A percentile compares a stretch with the other conserved stretches of the same genome.
Conservation (phyloP, 2,888 invertebrate genomes). For the Ctenicera cuprea region DNA sequence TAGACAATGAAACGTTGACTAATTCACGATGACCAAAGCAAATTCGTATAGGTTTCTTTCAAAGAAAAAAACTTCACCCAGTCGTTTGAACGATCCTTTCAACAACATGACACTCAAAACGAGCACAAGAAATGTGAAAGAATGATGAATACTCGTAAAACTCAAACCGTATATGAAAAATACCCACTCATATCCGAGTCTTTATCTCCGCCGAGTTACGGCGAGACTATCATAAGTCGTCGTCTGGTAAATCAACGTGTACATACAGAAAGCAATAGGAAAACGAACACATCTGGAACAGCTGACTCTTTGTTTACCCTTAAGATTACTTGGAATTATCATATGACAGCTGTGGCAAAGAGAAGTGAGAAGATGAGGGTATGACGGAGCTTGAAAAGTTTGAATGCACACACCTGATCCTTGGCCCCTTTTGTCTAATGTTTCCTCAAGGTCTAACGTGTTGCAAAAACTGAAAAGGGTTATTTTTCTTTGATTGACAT, state of each 20-base stretch:
- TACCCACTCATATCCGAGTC: constrained; percentile 21
- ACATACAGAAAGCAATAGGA: background rate
- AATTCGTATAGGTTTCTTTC: no score
- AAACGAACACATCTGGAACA: constrained; percentile 19
- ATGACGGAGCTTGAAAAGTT: constrained; percentile 6
- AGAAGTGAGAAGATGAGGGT: constrained; percentile 22
- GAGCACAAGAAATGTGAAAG: constrained; percentile 7
- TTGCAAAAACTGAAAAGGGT: background rate
- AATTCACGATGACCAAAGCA: no score
- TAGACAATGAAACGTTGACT: no score
- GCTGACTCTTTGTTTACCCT: constrained; percentile 30
- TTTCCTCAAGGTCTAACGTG: background rate
- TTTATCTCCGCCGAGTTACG: constrained; percentile 16
- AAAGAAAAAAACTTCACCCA: background rate
- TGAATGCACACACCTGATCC: constrained; percentile 15
- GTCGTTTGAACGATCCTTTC: background rate
- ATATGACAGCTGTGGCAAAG: constrained; percentile 19
- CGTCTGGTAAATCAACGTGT: background rate
- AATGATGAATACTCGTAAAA: constrained; percentile 23
- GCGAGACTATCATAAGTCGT: constrained; percentile 20
- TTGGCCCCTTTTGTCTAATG: background rate
- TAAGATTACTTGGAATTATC: constrained; percentile 19
- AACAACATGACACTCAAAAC: constrained; percentile 8
- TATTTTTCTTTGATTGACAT: constrained; percentile 29
- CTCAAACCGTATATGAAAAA: constrained; percentile 11